Percentiles rank a stretch among this genome's conserved stretches.
Conservation (phyloP, 2,113 vertebrate species). For the mouse (Mus musculus) region GRCm39 chr6:101100501-101101000, state of each 20-base stretch:
- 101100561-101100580: slow-evolving; percentile 47
- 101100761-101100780: slow-evolving; percentile 53
- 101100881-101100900: neutral
- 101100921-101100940: neutral
- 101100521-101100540: neutral
- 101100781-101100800: neutral
- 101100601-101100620: slow-evolving; percentile 71
- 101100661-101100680: slow-evolving; percentile 63
- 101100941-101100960: neutral
- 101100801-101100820: too few relatives aligned
- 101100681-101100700: slow-evolving; percentile 70
- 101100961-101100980: neutral
- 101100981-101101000: neutral
- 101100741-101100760: slow-evolving; percentile 54
- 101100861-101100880: neutral
- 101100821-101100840: neutral
- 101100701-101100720: slow-evolving; percentile 63
- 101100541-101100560: neutral
- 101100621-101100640: slow-evolving; percentile 67
- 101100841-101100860: neutral
- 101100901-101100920: neutral
- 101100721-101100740: slow-evolving; percentile 74
- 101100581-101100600: slow-evolving; percentile 60
- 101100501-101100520: neutral
- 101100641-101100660: slow-evolving; percentile 48